Evolutionary conservation across 2,888 invertebrate species (phyloP), one percentile per base, ranked within the genome.

Genomic region (Lasioglossum vierecki): DNA sequence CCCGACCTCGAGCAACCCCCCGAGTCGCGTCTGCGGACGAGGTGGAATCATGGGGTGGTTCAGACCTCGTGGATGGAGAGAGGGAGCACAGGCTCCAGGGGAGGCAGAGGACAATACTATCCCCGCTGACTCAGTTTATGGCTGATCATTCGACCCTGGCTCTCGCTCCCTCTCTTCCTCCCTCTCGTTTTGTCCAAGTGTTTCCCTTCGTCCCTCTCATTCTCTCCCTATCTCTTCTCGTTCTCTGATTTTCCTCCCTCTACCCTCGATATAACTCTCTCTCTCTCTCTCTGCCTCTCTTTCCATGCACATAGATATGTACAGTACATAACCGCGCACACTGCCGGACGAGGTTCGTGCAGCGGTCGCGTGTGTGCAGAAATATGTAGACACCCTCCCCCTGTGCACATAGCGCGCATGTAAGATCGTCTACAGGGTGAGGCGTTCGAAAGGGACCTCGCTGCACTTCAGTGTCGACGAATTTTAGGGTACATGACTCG

Each of bases 121-220:
- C 89, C 86, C 91, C 89, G 93, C 92, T 92, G 92, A 93, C 92
- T 94, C 93, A 92, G 93, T 93, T 93, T 93, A 93, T 92, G 88
- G 92, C 92, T 93, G 93, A 93, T 93, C 93, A 93, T 93, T 93
- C 92, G 93, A 93, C 92, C 92, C 93, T 93, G 93, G 89, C 82
- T 79, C 82, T 79, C 82, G 79, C 83, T 88, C 76, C 80, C 71
- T 76, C 73, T 66, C 83, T 86, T 82, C 74, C 80, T 85, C 71
- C 75, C 76, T 82, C 86, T 79, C 75, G 75, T 44, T 83, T 79
- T 71, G 53, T 68, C 76, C 68, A 77, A 77, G 76, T 68, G 49
- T 77, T 82, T 60, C 83, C 53, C 70, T 35, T 60, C 26, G 57
- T 41, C 72, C 68, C 83, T 77, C 78, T 44, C 70, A 22, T 68